phyloP scores from a whole-genome alignment of 1,140 invertebrate genomes.

The Probaryconus sp. region DNA sequence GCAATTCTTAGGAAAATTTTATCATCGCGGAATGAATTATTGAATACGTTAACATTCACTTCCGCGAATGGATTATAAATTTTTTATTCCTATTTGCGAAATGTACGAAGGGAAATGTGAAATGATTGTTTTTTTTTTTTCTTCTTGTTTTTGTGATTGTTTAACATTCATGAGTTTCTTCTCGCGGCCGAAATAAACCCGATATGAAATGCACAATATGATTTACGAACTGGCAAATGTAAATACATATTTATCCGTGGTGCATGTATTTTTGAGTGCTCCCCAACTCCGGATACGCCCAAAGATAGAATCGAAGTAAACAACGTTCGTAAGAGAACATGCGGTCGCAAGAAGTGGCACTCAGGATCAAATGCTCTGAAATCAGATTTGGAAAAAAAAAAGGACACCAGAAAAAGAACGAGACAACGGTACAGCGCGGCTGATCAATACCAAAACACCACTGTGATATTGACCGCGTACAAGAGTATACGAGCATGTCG shows the following conservation, averaged over 20 bases:
- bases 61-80: too few relatives aligned
- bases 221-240: conserved; percentile 12
- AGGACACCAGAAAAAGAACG: conserved; percentile 36
- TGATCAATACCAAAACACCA: conserved; percentile 50
- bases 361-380: conserved; percentile 50
- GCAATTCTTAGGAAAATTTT: too few relatives aligned
- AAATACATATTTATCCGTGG: conserved; percentile 20
- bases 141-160: too few relatives aligned
- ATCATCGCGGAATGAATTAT: too few relatives aligned
- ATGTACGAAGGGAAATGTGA: too few relatives aligned
- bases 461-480: conserved; percentile 37
- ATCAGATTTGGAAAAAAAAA: conserved; percentile 44
- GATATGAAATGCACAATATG: conserved; percentile 13
- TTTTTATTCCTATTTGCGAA: too few relatives aligned
- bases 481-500: conserved; percentile 46
- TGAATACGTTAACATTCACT: too few relatives aligned
- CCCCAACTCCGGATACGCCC: conserved; percentile 52
- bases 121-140: too few relatives aligned
- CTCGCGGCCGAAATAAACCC: too few relatives aligned
- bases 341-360: conserved; percentile 63
- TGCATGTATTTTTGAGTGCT: conserved; percentile 42
- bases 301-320: conserved; percentile 67
- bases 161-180: too few relatives aligned
- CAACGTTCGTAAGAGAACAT: conserved; percentile 64
- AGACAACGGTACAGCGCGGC: conserved; percentile 37